Evolutionary conservation across 2,797 vertebrate species (phyloP).

Genomic region (Melanotaenia trifasciata): DNA sequence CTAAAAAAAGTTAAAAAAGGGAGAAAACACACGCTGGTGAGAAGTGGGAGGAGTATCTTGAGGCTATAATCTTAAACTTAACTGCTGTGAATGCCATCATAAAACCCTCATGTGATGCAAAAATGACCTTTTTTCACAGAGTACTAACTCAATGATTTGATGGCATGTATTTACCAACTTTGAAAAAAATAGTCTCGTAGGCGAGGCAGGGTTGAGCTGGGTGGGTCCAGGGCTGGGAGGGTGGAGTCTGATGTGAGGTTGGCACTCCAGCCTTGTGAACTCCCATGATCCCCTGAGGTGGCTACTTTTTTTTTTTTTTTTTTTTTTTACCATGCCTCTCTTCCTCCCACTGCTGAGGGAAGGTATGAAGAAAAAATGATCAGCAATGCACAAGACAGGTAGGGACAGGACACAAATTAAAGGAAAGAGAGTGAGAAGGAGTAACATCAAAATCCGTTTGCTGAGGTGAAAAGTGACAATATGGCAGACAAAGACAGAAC

Average conservation of each 20-base stretch:
- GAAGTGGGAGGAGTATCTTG: constrained; percentile 47
- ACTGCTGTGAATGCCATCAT: constrained; percentile 38
- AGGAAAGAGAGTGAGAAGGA: neutral
- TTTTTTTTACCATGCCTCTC: constrained; percentile 28
- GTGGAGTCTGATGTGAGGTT: constrained; percentile 43
- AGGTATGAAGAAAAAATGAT: constrained; percentile 49
- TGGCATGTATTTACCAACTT: constrained; percentile 9
- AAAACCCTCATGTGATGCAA: constrained; percentile 35
- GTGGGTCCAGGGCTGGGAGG: constrained; percentile 45
- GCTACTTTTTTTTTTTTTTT: constrained; percentile 37
- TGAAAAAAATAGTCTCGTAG: constrained; percentile 1
- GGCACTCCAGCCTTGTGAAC: constrained; percentile 60
- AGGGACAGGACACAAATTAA: constrained; percentile 74
- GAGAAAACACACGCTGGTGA: constrained; percentile 32
- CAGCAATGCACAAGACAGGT: constrained; percentile 77
- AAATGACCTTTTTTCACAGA: constrained; percentile 1
- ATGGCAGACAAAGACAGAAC: constrained; percentile 25
- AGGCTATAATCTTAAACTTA: constrained; percentile 27
- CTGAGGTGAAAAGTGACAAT: constrained; percentile 32
- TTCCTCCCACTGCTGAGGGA: constrained; percentile 39
- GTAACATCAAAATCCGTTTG: constrained; percentile 7
- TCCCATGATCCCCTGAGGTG: constrained; percentile 54
- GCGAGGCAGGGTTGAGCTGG: constrained; percentile 23
- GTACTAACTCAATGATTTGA: constrained; percentile 25
- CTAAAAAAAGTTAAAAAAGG: constrained; percentile 32